Evolutionary conservation across 2,888 invertebrate species (phyloP), one percentile per base, ranked within the genome.

Genomic region (Steinernema carpocapsae): DNA sequence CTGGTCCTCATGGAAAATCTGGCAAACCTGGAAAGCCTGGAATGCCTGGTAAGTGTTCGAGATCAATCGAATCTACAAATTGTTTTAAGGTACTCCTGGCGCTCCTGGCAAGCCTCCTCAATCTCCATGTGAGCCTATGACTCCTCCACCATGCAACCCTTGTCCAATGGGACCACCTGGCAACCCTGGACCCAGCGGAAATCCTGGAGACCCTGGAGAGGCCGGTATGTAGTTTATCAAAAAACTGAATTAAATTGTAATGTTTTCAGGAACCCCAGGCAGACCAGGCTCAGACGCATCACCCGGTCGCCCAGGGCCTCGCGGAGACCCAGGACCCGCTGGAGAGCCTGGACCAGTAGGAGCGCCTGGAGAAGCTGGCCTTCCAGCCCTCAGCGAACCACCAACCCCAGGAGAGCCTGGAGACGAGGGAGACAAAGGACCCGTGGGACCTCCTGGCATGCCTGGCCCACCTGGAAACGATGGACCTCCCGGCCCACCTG

Each of bases 361-460:
- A 4, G 12, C 29, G 7, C 64, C 64, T 29, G 64, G 64, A 26
- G 64, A 64, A 4, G 29, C 64, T n/a, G 64, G 64, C 26, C 17
- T n/a, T 37, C 64, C 64, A 1, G 64, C 64, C 32, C 32, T 32
- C 17, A 14, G 29, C 29, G 64, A 64, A 32, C 64, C 64, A 12
- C 64, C 64, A 64, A 32, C 64, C 3, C 64, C 64, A 4, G 64
- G 64, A 64, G 64, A 64, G 64, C 64, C 64, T 29, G 64, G 64
- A 64, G 64, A 64, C 26, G 64, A 64, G 32, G 64, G 64, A 64
- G 64, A 64, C 64, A 64, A 64, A 64, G 64, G 64, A 32, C 64
- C 64, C 17, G 29, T 12, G 1, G 64, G 64, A 26, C 64, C 64
- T 29, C 37, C 64, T 37, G 64, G 64, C 29, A 64, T 29, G 24